Evolutionary conservation across 2,797 vertebrate species (phyloP), one percentile per base, ranked within the genome.

Genomic region (Meda fulgida): DNA sequence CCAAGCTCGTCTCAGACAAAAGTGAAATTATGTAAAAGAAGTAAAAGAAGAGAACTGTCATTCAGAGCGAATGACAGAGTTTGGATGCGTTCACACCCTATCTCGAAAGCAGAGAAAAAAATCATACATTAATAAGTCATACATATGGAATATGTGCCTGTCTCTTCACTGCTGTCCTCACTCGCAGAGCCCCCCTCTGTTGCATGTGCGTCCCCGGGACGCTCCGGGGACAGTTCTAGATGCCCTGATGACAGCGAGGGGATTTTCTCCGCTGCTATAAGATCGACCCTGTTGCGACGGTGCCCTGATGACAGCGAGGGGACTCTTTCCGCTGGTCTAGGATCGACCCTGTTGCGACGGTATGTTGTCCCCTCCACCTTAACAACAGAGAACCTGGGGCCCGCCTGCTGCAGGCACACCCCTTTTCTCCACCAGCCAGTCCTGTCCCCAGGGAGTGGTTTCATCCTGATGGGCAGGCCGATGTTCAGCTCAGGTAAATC

Each of bases 341-440:
- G 84, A 34, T 85, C 78, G 3, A 85, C 79, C 7, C 63, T 38
- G 8, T 81, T 81, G 6, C 58, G 29, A 5, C 40, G 55, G 23
- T 78, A 81, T 0, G 69, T 31, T 26, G 60, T 55, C 6, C 79
- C 85, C n/a, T 86, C 46, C 1, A 82, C 60, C 23, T 81, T n/a
- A 60, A 86, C 85, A 21, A 86, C 46, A 60, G 78, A 86, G 11
- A 80, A 86, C 19, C 43, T 21, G 14, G 70, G 84, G 11, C 69
- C 84, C 6, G 81, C 58, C 58, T 76, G 70, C 26, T 48, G 55
- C 10, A 81, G 58, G 29, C 72, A 78, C 3, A 46, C 60, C 3
- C 73, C 79, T 6, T 26, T 43, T 43, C 36, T 76, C 79, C 84
- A 86, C 31, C 46, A 7, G 6, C 79, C 84, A 4, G 63, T 40